Base-by-base conservation (phyloP, 1,140 invertebrate genomes). In the Vollenhovia emeryi region DNA sequence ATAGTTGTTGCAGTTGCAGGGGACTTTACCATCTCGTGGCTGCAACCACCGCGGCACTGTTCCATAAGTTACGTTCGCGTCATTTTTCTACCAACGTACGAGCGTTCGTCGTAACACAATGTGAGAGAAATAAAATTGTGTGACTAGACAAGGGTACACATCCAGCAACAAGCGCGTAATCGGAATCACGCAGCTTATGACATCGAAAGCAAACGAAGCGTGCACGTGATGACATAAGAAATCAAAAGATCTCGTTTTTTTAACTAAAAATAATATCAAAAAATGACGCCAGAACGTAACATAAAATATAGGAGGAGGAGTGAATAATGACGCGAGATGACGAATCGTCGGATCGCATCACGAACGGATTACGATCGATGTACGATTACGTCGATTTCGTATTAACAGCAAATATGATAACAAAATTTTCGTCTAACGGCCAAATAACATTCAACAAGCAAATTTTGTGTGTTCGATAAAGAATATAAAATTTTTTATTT, bases 1-100 rank as follows among this genome's bases (percentile, higher is more conserved):
- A 89, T 82, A 74, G 88, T 89, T 79, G 91, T 71, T 91, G 89
- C 88, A 78, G 92, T 91, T 92, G 93, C 89, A 88, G 91, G 85
- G 74, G 83, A 89, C 87, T 90, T 94, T 95, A 95, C 94, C 94
- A 95, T 93, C 94, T 95, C 90, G 94, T 94, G 90, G 94, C 93
- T 92, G 94, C 93, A 92, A 95, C 93, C 92, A 95, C 94, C 91
- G 94, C 94, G 91, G 94, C 93, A 93, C 94, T 95, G 93, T 94
- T 94, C 91, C 91, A 93, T 92, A 94, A 93, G 91, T 94, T 93
- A 93, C 92, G 89, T 93, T 93, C 90, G 86, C 86, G 88, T 92
- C 85, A 91, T 91, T 93, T 88, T 90, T 89, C 86, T 89, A 84
- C 82, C 87, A 87, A 80, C 50, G 75, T 78, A 86, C 78, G 78